A percentile compares a stretch with the other conserved stretches of the same genome.
phyloP scores from a whole-genome alignment of 2,113 vertebrate genomes.

The Ramphastos sulfuratus region DNA sequence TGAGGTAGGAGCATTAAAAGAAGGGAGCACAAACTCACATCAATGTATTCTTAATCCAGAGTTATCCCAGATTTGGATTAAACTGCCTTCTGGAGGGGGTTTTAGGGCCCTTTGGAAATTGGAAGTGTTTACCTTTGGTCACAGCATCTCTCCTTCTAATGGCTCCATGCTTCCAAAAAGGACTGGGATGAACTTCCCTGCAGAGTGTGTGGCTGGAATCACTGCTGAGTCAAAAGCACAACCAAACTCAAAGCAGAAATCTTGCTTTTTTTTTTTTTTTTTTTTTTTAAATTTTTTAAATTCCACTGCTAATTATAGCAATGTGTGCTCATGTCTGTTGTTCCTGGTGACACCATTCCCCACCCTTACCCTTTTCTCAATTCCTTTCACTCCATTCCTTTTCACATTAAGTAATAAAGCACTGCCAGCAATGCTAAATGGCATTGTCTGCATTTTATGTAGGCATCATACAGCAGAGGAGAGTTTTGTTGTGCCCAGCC shows the following conservation, averaged over 20 bases:
- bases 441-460: background rate
- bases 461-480: background rate
- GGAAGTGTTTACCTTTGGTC: background rate
- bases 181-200: background rate
- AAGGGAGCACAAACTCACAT: background rate
- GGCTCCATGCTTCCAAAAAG: background rate
- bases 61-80: conserved; percentile 48
- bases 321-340: background rate
- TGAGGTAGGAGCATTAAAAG: background rate
- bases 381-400: conserved; percentile 22
- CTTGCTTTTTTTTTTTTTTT: background rate
- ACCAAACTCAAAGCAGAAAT: background rate
- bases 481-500: background rate
- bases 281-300: background rate
- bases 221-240: background rate
- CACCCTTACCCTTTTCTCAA: background rate
- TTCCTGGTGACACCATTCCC: background rate
- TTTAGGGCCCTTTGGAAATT: background rate
- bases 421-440: background rate
- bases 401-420: background rate
- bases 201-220: background rate
- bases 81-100: conserved; percentile 20
- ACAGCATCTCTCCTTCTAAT: background rate
- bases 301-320: conserved; percentile 40
- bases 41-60: conserved; percentile 16